Base-by-base conservation (phyloP, 2,113 vertebrate genomes). In the Lasiurus borealis region DNA sequence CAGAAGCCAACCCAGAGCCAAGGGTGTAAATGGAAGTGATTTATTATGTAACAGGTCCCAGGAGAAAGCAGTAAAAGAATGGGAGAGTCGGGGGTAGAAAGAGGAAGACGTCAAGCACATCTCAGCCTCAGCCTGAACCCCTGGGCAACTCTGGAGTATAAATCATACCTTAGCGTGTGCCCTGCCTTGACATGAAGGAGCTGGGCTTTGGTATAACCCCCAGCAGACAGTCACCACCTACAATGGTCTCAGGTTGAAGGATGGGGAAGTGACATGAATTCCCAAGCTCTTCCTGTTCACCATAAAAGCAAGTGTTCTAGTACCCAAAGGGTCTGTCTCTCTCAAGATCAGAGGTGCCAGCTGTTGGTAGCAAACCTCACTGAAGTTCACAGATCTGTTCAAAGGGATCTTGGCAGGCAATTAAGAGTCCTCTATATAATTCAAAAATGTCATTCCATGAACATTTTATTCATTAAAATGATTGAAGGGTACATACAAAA, bases 11-110 rank as follows among this genome's bases (percentile, higher is more conserved):
- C 81, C 80, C 48, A 83, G 29, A 93, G 90, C 44, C 66, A 94
- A 95, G 29, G 73, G 68, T 78, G 94, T 95, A 94, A 97, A 29
- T 36, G 73, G 57, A 90, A 84, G 59, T 84, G 90, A 96, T 94
- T 93, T 96, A 96, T 90, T 89, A 82, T 83, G 52, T 19, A 85
- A 83, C 4, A 16, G 8, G 21, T 27, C 90, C 71, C 44, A 64
- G 16, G 15, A 93, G 40, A 88, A 93, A 73, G 48, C 16, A 50
- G 16, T 6, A 46, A 89, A 72, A 48, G n/a, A 68, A 3, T 10
- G 0, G 21, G 11, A 54, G 5, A 21, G 83, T 71, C 48, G 29
- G 50, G 68, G 31, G 18, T 64, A 87, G 66, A 25, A 91, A 44
- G 66, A 31, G 15, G 44, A 91, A 88, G 36, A 72, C 76, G 16